phyloP scores from a whole-genome alignment of 2,888 invertebrate genomes.

The Zonitis immaculata region DNA sequence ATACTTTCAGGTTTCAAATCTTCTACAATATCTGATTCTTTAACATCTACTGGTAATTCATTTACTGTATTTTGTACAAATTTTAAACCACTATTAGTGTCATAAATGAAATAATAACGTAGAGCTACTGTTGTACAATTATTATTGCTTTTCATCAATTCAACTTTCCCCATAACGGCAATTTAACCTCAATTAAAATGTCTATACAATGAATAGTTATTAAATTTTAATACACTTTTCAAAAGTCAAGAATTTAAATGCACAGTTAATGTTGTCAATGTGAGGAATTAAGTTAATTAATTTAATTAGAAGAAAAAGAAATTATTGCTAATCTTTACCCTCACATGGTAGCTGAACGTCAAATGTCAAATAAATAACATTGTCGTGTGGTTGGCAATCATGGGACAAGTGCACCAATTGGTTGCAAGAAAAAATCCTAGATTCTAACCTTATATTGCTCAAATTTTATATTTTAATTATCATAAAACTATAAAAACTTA shows the following conservation, averaged over 20 bases:
- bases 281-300: neutral
- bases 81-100: slow-evolving; percentile 36
- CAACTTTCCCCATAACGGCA: slow-evolving; percentile 42
- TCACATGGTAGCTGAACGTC: neutral
- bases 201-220: too few relatives aligned
- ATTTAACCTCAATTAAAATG: slow-evolving; percentile 23
- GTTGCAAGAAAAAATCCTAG: neutral
- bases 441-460: neutral
- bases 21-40: slow-evolving; percentile 39
- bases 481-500: too few relatives aligned
- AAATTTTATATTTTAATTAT: too few relatives aligned
- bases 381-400: neutral
- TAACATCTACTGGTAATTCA: slow-evolving; percentile 32
- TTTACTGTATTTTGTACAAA: slow-evolving; percentile 42
- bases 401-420: neutral
- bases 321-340: neutral
- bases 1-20: slow-evolving; percentile 41
- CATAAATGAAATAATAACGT: slow-evolving; percentile 43
- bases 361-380: neutral
- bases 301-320: neutral
- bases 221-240: neutral
- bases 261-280: too few relatives aligned
- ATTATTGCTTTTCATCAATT: slow-evolving; percentile 28
- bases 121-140: slow-evolving; percentile 41
- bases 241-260: neutral